Base-by-base conservation (phyloP, 2,113 vertebrate species). In the Tetraodon nigroviridis region DNA sequence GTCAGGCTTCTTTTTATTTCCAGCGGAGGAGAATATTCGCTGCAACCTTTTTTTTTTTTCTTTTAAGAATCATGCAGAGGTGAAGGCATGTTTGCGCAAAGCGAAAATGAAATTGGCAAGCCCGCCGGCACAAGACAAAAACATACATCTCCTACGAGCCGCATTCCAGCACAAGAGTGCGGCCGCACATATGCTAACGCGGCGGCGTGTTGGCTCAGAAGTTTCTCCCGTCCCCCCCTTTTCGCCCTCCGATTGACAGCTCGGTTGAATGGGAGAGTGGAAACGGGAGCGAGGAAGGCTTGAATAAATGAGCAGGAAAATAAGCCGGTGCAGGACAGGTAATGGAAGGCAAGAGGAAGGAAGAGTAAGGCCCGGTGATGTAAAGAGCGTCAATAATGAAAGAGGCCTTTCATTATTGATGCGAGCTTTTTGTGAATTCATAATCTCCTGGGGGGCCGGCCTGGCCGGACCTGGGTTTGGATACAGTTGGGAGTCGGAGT, bases 321-420 rank as follows among this genome's bases (percentile, higher is more conserved):
- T 86, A 86, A 83, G 81, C 67, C 74, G 73, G 81, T n/a, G 58
- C 75, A 55, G 73, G 79, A 76, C 81, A 86, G 84, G 83, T 89
- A 89, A 85, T 86, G 86, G 84, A 81, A 79, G 53, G 79, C 71
- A 62, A 79, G 79, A 58, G 80, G 79, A 58, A 14, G 24, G 57
- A 76, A 80, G 73, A 61, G 77, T 81, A 76, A 87, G 78, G 67
- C 52, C 59, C 17, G 44, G 62, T 74, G 86, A 86, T 84, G 86
- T 88, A 88, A 82, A 87, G 84, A 66, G 69, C 48, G 58, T 90
- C 76, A 83, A 88, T 89, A 83, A 89, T 90, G 77, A 66, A 90
- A 47, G 1, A 64, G 61, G 58, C 7, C 15, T 51, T 89, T 80
- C 58, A 87, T 89, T 83, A 87, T 90, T 87, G 52, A 90, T 78